Base-by-base conservation (phyloP, 92 coral and sea anemone genomes). In the Siderastrea radians region DNA sequence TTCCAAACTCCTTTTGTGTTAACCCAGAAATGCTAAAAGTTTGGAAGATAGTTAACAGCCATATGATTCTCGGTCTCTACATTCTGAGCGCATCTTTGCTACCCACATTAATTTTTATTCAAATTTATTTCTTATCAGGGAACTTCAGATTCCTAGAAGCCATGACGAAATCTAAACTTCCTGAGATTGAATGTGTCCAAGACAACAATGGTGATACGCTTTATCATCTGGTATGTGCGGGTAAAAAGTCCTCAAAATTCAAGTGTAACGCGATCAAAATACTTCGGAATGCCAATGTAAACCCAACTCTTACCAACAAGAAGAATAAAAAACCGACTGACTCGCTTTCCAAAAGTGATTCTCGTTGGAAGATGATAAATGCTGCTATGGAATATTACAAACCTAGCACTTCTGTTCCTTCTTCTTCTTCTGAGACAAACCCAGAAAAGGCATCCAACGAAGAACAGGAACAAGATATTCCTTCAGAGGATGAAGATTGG, bases 231-330 rank as follows among this genome's bases (percentile, higher is more conserved):
- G 80, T 86, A 16, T 80, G 75, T 57, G 62, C 65, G 57, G 95
- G 98, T 16, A 90, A 62, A 76, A 86, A 75, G 6, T 16, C 67
- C 1, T 83, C 70, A 5, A 59, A 49, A 6, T 77, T 80, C 1
- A 92, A 87, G 65, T 84, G 90, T 74, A 59, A 52, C 12, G 95
- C 94, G 45, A 84, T 94, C 53, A 68, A 68, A 26, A 72, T 85
- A 2, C 93, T 94, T 15, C 91, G 75, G 7, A 84, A 90, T 2
- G 93, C 92, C 45, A 88, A 82, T 1, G 64, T 94, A 1, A 90
- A 94, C n/a, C 98, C 98, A 6, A 77, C 58, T 15, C 74, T 94
- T 7, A 78, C 57, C 17, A 90, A 90, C 77, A 90, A 81, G 50
- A 13, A 69, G 15, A 85, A 85, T 3, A 88, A 79, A 53, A 38